Base-by-base conservation (phyloP, 2,888 invertebrate genomes). In the Luperina nickerlii region DNA sequence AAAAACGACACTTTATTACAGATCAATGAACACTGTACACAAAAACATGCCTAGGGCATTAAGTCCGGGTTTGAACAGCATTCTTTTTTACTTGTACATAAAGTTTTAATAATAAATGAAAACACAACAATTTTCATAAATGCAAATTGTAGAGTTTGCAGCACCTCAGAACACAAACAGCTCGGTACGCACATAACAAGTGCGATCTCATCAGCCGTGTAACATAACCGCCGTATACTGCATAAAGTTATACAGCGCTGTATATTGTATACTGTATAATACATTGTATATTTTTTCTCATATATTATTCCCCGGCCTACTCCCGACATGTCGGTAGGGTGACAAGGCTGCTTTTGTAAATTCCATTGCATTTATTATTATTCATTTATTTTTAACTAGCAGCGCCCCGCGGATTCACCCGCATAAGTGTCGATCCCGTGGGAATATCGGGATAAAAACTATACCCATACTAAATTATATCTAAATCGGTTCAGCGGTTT, bases 241-340 rank as follows among this genome's bases (percentile, higher is more conserved):
- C 79, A 76, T 82, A 72, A 74, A 84, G 75, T 87, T 90, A 83
- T 88, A 89, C 82, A 71, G 73, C 65, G 45, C 73, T 67, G 77
- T 81, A 80, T 82, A 83, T 81, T 74, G 81, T 84, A 68, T 81
- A 84, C 84, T 57, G 77, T 67, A 77, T 60, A 76, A 84, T 74
- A 72, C 70, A 70, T 74, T 81, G 81, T 84, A 83, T 83, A 87
- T 89, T 89, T 90, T 89, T 90, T 89, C 88, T 87, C 89, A 85
- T 87, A 89, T 87, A 89, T 89, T 89, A 89, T 87, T 89, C 82
- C 82, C 85, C 79, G 82, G 82, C 88, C 89, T 89, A 87, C 81
- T 84, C 83, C 78, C 83, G 88, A 75, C 81, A 76, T 84, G 74
- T 76, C 48, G 69, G 20, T 89, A 85, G 85, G 90, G 90, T 87